Evolutionary conservation across 2,113 vertebrate species (phyloP), one percentile per base, ranked within the genome.

Genomic region (Halichoeres trimaculatus): DNA sequence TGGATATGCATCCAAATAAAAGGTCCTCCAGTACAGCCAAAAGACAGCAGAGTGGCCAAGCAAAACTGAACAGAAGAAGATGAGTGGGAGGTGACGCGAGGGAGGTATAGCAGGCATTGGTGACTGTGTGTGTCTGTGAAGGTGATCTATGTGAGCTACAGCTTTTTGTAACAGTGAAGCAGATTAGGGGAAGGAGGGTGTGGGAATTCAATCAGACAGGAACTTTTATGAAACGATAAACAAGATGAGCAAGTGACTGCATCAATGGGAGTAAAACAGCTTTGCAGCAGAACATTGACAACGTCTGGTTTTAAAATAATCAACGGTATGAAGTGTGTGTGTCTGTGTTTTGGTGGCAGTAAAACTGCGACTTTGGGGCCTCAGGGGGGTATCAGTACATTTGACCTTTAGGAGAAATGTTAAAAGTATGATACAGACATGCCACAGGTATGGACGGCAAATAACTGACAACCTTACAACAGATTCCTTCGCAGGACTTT

Each of bases 191-290:
- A 48, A 69, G 22, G 30, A 10, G 16, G 55, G 76, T 20, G 73
- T 36, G 51, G 47, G 65, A 75, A 77, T 71, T 52, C 77, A 68
- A 72, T 69, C 78, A 74, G 77, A 61, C 57, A 61, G 74, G 78
- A 84, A 74, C 83, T 83, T 86, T 34, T 51, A 55, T 70, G 70
- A 83, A 81, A 91, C 74, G 66, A 77, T 3, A 47, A 23, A 58
- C 80, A 73, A 82, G 87, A 82, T 66, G 60, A 83, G 78, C 70
- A 74, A 67, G 67, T 74, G 70, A 85, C 83, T 51, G 26, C 59
- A 56, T 68, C 70, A 74, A 47, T 69, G 38, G 14, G 17, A 66
- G 30, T 2, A 40, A 61, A 60, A 58, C 41, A 1, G 14, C 51
- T 50, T 53, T 59, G 41, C 52, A 8, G 36, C 26, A 24, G 14